A percentile compares a stretch with the other conserved stretches of the same genome.
Conservation (phyloP, 2,113 vertebrate species). For the Cyprinodon tularosa region DNA sequence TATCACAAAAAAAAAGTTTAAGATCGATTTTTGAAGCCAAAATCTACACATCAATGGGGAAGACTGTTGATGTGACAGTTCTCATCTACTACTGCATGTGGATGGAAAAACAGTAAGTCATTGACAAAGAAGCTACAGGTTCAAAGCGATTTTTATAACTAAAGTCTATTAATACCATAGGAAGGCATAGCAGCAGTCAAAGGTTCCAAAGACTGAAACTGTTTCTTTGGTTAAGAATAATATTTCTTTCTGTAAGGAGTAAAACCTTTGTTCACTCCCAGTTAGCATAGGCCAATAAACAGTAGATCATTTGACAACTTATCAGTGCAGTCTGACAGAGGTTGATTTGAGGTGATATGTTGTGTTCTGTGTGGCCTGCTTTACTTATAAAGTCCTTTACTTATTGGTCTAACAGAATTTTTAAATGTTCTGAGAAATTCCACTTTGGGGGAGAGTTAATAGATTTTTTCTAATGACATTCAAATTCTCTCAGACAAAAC, state of each 20-base stretch:
- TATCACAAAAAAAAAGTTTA: neutral
- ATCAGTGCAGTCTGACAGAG: neutral
- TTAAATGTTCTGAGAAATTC: neutral
- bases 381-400: neutral
- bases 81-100: neutral
- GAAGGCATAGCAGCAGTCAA: no score
- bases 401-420: neutral
- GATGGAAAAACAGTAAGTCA: neutral
- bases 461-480: no score
- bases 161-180: neutral
- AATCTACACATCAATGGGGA: neutral
- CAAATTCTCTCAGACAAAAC: no score
- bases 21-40: neutral
- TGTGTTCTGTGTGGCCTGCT: no score
- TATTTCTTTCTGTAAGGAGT: no score
- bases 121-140: neutral
- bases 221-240: neutral
- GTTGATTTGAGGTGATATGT: no score
- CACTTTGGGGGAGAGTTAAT: no score
- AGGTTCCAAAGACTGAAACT: neutral
- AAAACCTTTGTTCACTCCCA: no score
- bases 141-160: neutral
- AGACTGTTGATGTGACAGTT: neutral
- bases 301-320: neutral
- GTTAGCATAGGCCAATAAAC: neutral